Evolutionary conservation across 92 coral and sea anemone species (phyloP), one percentile per base, ranked within the genome.

Genomic region (Phenganax subtilis): DNA sequence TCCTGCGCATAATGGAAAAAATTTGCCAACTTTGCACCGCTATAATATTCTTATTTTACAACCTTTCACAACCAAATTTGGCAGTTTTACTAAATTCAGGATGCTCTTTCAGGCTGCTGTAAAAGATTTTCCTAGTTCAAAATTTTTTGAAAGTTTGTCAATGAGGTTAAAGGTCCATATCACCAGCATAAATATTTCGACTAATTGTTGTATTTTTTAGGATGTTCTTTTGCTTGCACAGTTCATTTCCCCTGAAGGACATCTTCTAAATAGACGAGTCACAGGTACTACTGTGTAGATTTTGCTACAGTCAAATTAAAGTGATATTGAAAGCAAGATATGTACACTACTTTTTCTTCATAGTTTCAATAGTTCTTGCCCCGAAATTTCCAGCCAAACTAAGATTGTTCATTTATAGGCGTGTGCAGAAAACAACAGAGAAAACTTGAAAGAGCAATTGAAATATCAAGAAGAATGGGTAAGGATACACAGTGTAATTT

Each of bases 361-460:
- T 66, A 47, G 47, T 27, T 69, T 10, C 31, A 27, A 8, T 9
- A 29, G 60, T 72, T 0, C 10, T 7, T 37, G 47, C 47, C 47
- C 47, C 0, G 5, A 37, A 5, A 37, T 1, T 37, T 37, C 47
- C 5, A 37, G 47, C 5, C 5, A 37, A 37, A 37, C 47, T 1
- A 37, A 37, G 47, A 37, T 37, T 37, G 47, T 2, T 5, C 47
- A 37, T 37, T 37, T 37, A 5, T 66, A 94, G 98, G 98, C 84
- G 98, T 94, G 15, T 94, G 98, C 84, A 87, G 87, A 84, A 94
- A 90, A 71, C 98, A 94, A 64, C 98, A 94, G 75, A 90, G 90
- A 56, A 94, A 92, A 72, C 85, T 94, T 55, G 97, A 92, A 82
- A 94, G 92, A 82, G 89, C 91, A 52, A 87, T 94, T 66, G 91